phyloP scores from a whole-genome alignment of 2,888 invertebrate species.

The Venusia cambrica region DNA sequence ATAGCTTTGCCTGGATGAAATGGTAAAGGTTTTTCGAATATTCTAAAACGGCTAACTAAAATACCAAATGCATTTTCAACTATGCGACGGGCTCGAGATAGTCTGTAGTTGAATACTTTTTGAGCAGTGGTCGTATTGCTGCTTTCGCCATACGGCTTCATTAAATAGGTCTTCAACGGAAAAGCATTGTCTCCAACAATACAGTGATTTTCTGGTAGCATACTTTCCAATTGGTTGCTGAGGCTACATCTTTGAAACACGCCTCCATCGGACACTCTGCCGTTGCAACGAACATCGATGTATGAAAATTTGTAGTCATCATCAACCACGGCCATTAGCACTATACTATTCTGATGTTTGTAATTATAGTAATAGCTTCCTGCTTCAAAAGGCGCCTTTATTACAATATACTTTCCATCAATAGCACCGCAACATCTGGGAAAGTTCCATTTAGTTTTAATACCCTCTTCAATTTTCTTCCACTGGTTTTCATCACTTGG shows the following conservation, averaged over 20 bases:
- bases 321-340: conserved; percentile 33
- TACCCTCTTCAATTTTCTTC: conserved; percentile 10
- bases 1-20: conserved; percentile 6
- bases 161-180: too few species aligned
- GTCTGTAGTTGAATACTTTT: conserved; percentile 5
- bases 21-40: conserved; percentile 20
- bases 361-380: conserved; percentile 35
- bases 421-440: conserved; percentile 29
- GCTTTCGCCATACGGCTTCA: conserved; percentile 24
- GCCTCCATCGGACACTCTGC: conserved; percentile 33
- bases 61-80: too few species aligned
- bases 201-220: conserved; percentile 23
- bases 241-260: too few species aligned
- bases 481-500: conserved; percentile 11
- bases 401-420: conserved; percentile 29
- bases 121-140: conserved; percentile 5
- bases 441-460: conserved; percentile 1
- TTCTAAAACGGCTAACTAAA: conserved; percentile 18
- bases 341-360: conserved; percentile 32
- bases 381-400: conserved; percentile 21
- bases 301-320: conserved; percentile 33
- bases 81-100: conserved; percentile 2
- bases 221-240: conserved; percentile 23
- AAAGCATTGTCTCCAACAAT: conserved; percentile 26
- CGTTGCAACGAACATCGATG: conserved; percentile 33